Evolutionary conservation across 2,888 invertebrate genomes (phyloP), one percentile per base, ranked within the genome.

Genomic region (Deilephila porcellus): DNA sequence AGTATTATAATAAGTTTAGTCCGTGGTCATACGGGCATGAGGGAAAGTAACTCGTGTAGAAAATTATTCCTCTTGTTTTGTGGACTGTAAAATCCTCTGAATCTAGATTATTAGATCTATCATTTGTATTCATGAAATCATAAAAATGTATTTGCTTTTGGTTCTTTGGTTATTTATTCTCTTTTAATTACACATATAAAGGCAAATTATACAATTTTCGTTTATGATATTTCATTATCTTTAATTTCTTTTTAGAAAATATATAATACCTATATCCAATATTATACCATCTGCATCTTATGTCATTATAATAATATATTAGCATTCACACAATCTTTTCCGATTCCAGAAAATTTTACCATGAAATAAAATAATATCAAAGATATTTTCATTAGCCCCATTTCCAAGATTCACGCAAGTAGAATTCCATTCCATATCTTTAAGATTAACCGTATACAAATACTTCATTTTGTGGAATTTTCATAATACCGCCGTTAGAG

Each of bases 401-500:
- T 64, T 60, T 29, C 29, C 3, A 64, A 64, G 64, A 64, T 64
- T 64, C 45, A 45, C 64, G 20, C 52, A 52, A 37, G 4, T 37
- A 52, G 25, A 20, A 67, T 67, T 52, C 67, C 67, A 52, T 52
- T 25, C 25, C 52, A 52, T 67, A 52, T 67, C 67, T 67, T 6
- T 20, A 67, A 67, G 67, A 67, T 67, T 67, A 67, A 52, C 64
- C 34, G 62, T 34, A 63, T 64, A 64, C 45, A 67, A 67, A 67
- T 67, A 67, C 52, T 67, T 67, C 45, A 52, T 67, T 67, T 67
- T 20, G 67, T 67, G 25, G 59, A 73, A 85, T 85, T 84, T 85
- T 85, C 80, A 84, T 85, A 84, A 85, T 82, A 83, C 78, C 74
- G 75, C 80, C 81, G 81, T 83, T 67, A 75, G 79, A 82, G 78